Evolutionary conservation across 2,113 vertebrate genomes (phyloP), one percentile per base, ranked within the genome.

Genomic region (Erpornis zantholeuca): DNA sequence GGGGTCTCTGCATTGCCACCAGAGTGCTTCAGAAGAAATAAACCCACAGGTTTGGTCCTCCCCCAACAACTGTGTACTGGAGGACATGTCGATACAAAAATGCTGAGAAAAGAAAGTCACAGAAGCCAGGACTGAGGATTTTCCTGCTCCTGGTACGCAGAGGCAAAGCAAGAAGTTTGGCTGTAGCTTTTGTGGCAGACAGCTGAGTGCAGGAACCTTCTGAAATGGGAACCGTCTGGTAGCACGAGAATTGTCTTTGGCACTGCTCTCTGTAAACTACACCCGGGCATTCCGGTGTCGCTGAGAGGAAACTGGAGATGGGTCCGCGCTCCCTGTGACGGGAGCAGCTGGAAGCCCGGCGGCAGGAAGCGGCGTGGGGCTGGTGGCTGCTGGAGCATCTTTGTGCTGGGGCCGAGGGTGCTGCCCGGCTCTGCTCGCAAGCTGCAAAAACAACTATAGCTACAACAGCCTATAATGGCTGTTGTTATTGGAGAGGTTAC

Each of bases 261-360:
- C 56, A 4, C 35, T 16, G 4, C 15, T 35, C 36, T 76, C 40
- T 0, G 1, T 78, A 54, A 86, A 15, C 19, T 49, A 53, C 7
- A 1, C 25, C 31, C 31, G 24, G 2, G 4, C 7, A 6, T 86
- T 90, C 64, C 0, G 1, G 22, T 42, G 56, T 40, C 0, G 0
- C 61, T 19, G 42, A 31, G 60, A 56, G 71, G 86, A 75, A 86
- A 86, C 28, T n/a, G 49, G 60, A 71, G 82, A 50, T 49, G 56
- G 44, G 23, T 56, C 31, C 0, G 1, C 21, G 47, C 40, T 73
- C 50, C 19, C 13, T 49, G 77, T 0, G 12, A 15, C 80, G 40
- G 10, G 1, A 82, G 70, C 45, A 89, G 65, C 63, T 27, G 77
- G 28, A 35, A 25, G 56, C 52, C 15, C 20, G 1, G 4, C 10